Base-by-base conservation (phyloP, 2,113 vertebrate species). In the Acrocephalus arundinaceus region DNA sequence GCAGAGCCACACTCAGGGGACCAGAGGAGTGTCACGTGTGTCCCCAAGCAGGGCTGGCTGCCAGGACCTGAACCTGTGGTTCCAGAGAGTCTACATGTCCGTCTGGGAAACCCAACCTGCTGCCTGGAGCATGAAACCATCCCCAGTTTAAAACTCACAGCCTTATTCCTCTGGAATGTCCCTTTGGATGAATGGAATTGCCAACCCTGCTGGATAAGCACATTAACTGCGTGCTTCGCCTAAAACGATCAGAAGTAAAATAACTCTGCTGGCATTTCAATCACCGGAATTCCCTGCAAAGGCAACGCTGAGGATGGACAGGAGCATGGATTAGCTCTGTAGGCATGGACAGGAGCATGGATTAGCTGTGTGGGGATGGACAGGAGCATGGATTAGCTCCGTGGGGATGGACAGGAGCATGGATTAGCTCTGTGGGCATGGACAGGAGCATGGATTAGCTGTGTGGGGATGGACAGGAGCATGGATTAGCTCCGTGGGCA, bases 51-150 rank as follows among this genome's bases (percentile, higher is more conserved):
- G 83, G 89, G 94, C 80, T 85, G 94, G 37, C 86, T 94, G 96
- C 96, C 96, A 97, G 95, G 57, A 72, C 57, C 88, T 87, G 82
- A 92, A 96, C 96, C 95, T 97, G 97, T 66, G 97, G 93, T 97
- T 97, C 96, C 96, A 96, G 93, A 87, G 90, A 96, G 96, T 97
- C 96, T 97, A 86, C 86, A 63, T 13, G 58, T 94, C 92, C 75
- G 94, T 93, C 94, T 95, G 76, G 91, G 96, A 95, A 96, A 96
- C 59, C 54, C 88, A 97, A 96, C 95, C 95, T 97, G 95, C 93
- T 96, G 94, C 93, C 87, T 95, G 79, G 20, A 82, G 83, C 90
- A 89, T 95, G 91, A 97, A 96, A 95, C 88, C 95, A 95, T 96
- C 81, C 89, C 86, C 95, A 82, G 28, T 96, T 97, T 97, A 97